These are phyloP conservation scores for Sycobia sp. DNA, from an alignment of 1,140 invertebrate genomes.

Conservation along the genomic window DNA sequence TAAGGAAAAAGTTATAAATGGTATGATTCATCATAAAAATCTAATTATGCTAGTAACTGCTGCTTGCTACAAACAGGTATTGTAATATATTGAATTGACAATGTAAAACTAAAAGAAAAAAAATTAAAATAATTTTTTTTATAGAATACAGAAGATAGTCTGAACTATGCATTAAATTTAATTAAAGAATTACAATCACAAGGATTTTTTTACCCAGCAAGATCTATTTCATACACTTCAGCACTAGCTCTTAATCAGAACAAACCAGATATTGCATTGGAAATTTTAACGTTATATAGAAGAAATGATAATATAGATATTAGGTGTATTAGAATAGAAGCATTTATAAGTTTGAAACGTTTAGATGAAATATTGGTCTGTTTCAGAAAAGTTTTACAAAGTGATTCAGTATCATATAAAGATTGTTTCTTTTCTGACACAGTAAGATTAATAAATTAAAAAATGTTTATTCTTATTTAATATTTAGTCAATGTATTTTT, in stretches of 20 bases:
- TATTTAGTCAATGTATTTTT: slow-evolving; percentile 7
- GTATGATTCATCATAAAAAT: slow-evolving; percentile 71
- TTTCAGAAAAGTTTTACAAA: slow-evolving; percentile 63
- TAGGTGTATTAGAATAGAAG: slow-evolving; percentile 71
- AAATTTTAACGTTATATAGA: slow-evolving; percentile 65
- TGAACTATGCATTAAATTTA: slow-evolving; percentile 68
- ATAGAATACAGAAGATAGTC: slow-evolving; percentile 74
- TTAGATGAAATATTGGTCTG: slow-evolving; percentile 70
- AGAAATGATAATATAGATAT: slow-evolving; percentile 69
- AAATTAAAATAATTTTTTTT: slow-evolving; percentile 43
- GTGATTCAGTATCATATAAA: slow-evolving; percentile 43
- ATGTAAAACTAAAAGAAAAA: slow-evolving; percentile 7
- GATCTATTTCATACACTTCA: slow-evolving; percentile 67
- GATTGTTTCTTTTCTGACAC: slow-evolving; percentile 63
- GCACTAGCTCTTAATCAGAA: slow-evolving; percentile 72
- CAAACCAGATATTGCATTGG: slow-evolving; percentile 69
- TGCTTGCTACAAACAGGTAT: slow-evolving; percentile 77
- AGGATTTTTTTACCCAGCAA: slow-evolving; percentile 65
- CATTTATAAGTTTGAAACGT: slow-evolving; percentile 67
- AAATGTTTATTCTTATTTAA: background rate
- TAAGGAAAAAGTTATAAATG: slow-evolving; percentile 63
- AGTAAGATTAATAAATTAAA: slow-evolving; percentile 44
- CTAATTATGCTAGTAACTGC: slow-evolving; percentile 69
- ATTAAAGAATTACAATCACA: slow-evolving; percentile 65
- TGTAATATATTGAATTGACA: background rate